Evolutionary conservation across 2,113 vertebrate species (phyloP), one percentile per base, ranked within the genome.

Genomic region (Labeo catla): DNA sequence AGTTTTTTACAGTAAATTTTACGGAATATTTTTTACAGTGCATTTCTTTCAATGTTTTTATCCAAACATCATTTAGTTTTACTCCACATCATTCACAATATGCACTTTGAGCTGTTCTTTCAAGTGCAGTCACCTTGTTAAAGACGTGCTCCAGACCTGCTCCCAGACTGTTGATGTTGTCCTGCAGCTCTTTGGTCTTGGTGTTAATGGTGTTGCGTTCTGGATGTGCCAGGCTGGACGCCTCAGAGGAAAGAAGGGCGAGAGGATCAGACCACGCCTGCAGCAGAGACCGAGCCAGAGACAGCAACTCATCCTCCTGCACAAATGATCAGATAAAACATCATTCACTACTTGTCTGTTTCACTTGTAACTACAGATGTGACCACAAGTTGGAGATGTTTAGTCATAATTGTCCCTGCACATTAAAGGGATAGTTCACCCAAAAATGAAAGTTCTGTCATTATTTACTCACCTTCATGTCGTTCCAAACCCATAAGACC

Each of bases 241-340:
- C 94, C 0, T 93, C 93, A 11, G 87, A 74, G 10, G 92, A 93
- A 28, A 96, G 90, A 68, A 91, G 39, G 0, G 76, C 2, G 21
- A 96, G 91, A 0, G 95, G 95, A 66, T 94, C 93, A 0, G 47
- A 59, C 95, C 95, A 96, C 86, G 95, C 93, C 43, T 91, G 89
- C 49, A 95, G 94, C 84, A 96, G 91, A 13, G 95, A 95, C 21
- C 94, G 94, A n/a, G 88, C 93, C 90, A 96, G 28, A 0, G 94
- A 93, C 87, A 96, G 15, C 78, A 96, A 89, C 47, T 93, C 93
- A 0, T 92, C 89, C 85, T 95, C 93, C 94, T 95, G 68, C 8
- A 80, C 15, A 21, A 59, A 28, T 28, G 34, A 84, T 59, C 34
- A 61, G 2, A 80, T 73, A 11, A 10, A 52, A 2, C 28, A 28